phyloP scores from a whole-genome alignment of 2,888 invertebrate genomes.

The Polydrusus pterygomalis region DNA sequence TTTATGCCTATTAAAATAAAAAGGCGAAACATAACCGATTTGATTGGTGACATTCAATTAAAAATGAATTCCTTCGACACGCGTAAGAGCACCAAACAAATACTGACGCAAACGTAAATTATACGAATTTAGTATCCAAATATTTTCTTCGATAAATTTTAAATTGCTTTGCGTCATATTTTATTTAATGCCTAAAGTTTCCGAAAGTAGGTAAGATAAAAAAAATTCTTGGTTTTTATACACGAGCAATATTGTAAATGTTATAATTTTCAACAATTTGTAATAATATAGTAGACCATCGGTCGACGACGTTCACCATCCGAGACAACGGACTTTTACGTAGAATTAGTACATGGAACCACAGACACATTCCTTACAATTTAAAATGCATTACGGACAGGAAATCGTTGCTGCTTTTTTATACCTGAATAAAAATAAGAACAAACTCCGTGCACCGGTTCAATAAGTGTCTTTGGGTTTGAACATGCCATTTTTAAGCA shows the following conservation, averaged over 20 bases:
- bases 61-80: too few relatives aligned
- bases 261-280: slow-evolving; percentile 32
- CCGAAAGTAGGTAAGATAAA: neutral
- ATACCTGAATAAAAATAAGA: slow-evolving; percentile 63
- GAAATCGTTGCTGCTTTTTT: slow-evolving; percentile 64
- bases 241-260: slow-evolving; percentile 14
- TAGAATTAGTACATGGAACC: slow-evolving; percentile 59
- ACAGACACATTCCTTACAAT: slow-evolving; percentile 64
- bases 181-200: neutral
- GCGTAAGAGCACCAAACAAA: too few relatives aligned
- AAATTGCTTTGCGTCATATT: neutral
- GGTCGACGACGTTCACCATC: slow-evolving; percentile 41
- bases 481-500: slow-evolving; percentile 46
- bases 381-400: slow-evolving; percentile 67
- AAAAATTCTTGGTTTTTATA: neutral
- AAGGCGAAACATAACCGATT: too few relatives aligned
- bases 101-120: too few relatives aligned
- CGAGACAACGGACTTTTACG: slow-evolving; percentile 53
- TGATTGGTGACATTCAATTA: too few relatives aligned
- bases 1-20: too few relatives aligned
- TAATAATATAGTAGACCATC: slow-evolving; percentile 25
- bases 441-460: slow-evolving; percentile 53
- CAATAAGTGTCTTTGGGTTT: slow-evolving; percentile 45
- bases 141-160: too few relatives aligned
- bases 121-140: too few relatives aligned